Evolutionary conservation across 1,140 invertebrate species (phyloP).

Genomic region (Bathynomus jamesi): DNA sequence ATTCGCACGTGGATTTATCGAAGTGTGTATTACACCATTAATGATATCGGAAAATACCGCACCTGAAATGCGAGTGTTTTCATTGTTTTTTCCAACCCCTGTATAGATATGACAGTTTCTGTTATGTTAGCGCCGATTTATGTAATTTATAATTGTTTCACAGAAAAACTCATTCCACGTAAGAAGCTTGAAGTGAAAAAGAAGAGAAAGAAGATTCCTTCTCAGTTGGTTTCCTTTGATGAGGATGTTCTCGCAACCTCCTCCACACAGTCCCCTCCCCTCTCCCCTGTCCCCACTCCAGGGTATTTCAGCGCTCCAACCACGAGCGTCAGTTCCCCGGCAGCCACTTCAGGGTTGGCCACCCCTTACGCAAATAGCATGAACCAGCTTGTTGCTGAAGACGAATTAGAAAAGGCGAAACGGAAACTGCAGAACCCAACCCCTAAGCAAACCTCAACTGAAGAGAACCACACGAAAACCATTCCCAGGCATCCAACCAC

Average conservation of each 20-base stretch:
- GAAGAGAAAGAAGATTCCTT: conserved; percentile 14
- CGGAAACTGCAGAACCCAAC: no score
- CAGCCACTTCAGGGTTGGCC: conserved; percentile 4
- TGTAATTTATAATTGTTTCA: no score
- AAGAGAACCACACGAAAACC: no score
- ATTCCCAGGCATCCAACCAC: background rate
- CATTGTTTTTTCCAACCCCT: no score
- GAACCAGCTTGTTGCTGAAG: background rate
- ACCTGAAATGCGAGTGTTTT: no score
- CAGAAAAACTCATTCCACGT: no score
- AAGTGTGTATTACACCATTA: no score
- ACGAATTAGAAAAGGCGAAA: background rate
- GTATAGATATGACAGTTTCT: no score
- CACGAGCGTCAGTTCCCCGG: conserved; percentile 55
- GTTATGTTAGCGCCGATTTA: no score
- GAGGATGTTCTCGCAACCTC: conserved; percentile 8
- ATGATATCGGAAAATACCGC: no score
- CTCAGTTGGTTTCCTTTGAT: conserved; percentile 19
- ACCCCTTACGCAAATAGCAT: conserved; percentile 14
- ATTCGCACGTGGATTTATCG: no score
- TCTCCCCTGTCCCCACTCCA: background rate
- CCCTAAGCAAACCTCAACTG: no score
- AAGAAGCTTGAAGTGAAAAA: conserved; percentile 6
- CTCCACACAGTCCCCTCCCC: background rate
- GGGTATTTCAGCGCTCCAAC: conserved; percentile 48